Percentiles rank a stretch among this genome's conserved stretches.
These are phyloP conservation scores for Pithys albifrons DNA, from an alignment of 2,113 vertebrate species.

Conservation along the genomic window DNA sequence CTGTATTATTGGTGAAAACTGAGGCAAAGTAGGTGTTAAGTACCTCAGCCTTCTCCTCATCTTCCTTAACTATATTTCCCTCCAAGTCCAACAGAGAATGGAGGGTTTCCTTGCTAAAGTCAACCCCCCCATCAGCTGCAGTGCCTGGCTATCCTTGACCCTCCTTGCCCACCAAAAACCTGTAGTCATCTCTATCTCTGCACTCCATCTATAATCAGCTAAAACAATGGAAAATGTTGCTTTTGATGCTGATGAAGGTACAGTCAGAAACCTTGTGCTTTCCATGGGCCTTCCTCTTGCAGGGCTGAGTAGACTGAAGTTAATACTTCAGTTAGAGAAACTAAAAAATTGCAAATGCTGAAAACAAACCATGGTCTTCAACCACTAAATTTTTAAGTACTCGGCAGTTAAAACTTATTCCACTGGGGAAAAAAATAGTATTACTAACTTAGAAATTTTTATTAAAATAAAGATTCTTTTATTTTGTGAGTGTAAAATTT, in stretches of 20 bases:
- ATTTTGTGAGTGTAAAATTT: neutral
- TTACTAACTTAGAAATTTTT: neutral
- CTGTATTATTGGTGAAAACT: too few species aligned
- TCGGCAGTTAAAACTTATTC: neutral
- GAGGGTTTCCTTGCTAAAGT: too few species aligned
- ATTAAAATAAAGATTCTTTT: neutral
- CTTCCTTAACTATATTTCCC: too few species aligned
- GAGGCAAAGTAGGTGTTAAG: too few species aligned
- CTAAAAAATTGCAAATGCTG: neutral
- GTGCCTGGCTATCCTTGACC: neutral
- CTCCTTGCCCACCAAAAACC: fast-evolving
- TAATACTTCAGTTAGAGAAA: neutral
- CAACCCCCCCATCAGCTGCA: neutral
- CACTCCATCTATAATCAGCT: neutral
- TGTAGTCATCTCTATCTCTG: neutral
- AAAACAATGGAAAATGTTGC: neutral
- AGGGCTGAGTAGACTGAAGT: neutral
- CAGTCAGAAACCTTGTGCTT: neutral
- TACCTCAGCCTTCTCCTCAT: too few species aligned
- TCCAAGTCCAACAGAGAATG: too few species aligned
- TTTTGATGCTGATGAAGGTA: neutral
- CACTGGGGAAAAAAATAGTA: too few species aligned
- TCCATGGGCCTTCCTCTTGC: neutral
- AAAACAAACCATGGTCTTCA: neutral
- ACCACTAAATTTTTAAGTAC: neutral